Conservation (phyloP, 2,888 invertebrate genomes). For the Frankliniella intonsa region DNA sequence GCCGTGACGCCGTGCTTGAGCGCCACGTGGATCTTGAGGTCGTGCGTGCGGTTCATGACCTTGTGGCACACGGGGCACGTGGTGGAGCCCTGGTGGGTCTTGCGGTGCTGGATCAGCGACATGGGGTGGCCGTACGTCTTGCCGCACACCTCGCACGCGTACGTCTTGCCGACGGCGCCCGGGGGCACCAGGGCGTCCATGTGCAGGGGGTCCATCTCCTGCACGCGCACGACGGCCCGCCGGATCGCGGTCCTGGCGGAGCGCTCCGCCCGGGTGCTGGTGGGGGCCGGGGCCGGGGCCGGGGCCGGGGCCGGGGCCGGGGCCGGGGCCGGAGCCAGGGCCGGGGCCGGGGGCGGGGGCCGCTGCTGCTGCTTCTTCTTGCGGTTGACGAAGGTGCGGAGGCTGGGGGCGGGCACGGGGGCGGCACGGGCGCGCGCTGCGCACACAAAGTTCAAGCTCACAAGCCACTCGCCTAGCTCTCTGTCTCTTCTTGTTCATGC, state of each 20-base stretch:
- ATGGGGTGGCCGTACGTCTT: conserved; percentile 34
- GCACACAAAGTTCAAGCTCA: not conserved
- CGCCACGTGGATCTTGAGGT: conserved; percentile 34
- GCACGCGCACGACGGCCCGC: not conserved
- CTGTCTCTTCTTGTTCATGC: no score
- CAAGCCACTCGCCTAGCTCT: no score
- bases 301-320: not conserved
- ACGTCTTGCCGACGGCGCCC: not conserved
- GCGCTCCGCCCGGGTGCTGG: not conserved
- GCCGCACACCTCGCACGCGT: conserved; percentile 35
- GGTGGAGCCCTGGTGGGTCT: conserved; percentile 35
- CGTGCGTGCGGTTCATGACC: conserved; percentile 36
- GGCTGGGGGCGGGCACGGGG: not conserved
- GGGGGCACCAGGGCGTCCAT: no score
- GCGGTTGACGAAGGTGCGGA: no score
- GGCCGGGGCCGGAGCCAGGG: not conserved
- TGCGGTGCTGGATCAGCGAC: conserved; percentile 35
- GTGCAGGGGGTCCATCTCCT: not conserved
- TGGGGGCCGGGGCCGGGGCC: not conserved
- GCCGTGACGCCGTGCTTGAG: conserved; percentile 34
- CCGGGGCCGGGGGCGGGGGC: not conserved
- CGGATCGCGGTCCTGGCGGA: no score
- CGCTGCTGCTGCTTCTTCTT: no score
- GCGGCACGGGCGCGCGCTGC: not conserved
- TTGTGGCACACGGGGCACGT: conserved; percentile 35